Percentiles rank a stretch among this genome's conserved stretches.
phyloP scores from a whole-genome alignment of 1,140 invertebrate species.

The Drosophila santomea region DNA sequence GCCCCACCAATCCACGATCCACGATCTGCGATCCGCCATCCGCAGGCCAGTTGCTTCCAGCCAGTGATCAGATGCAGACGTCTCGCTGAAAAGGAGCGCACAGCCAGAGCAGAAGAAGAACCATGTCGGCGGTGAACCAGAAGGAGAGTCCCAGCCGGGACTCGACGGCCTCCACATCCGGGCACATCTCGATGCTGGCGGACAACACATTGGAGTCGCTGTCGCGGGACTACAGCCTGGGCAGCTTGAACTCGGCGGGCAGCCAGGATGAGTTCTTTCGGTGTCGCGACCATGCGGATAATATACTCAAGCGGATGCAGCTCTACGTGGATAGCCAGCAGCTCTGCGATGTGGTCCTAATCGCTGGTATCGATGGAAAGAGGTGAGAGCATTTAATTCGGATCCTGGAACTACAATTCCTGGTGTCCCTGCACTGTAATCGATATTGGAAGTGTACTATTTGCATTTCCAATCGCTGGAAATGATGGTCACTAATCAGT shows the following conservation, averaged over 20 bases:
- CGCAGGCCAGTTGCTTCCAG: slow-evolving; percentile 60
- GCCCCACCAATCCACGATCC: slow-evolving; percentile 35
- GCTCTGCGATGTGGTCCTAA: slow-evolving; percentile 91
- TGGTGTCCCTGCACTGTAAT: too few species aligned
- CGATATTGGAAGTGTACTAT: not conserved
- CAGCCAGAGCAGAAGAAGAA: slow-evolving; percentile 7
- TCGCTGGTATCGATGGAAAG: slow-evolving; percentile 88
- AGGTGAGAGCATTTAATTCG: slow-evolving; percentile 84
- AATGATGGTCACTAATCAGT: not conserved
- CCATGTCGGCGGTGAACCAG: slow-evolving; percentile 74
- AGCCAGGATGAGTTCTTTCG: slow-evolving; percentile 91
- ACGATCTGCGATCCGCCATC: not conserved
- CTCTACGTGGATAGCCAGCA: slow-evolving; percentile 91
- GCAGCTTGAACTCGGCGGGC: slow-evolving; percentile 75
- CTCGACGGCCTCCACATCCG: slow-evolving; percentile 78
- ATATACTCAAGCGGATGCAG: slow-evolving; percentile 92
- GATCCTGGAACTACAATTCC: not conserved
- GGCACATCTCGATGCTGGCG: slow-evolving; percentile 72
- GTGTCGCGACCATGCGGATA: slow-evolving; percentile 92
- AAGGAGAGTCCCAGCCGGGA: slow-evolving; percentile 84
- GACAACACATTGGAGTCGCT: slow-evolving; percentile 75
- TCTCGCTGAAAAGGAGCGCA: slow-evolving; percentile 25
- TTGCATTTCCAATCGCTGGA: not conserved
- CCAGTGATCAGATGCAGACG: slow-evolving; percentile 65
- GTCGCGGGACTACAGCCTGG: slow-evolving; percentile 77